phyloP scores from a whole-genome alignment of 1,140 invertebrate species.

The Rhagoletis zephyria region DNA sequence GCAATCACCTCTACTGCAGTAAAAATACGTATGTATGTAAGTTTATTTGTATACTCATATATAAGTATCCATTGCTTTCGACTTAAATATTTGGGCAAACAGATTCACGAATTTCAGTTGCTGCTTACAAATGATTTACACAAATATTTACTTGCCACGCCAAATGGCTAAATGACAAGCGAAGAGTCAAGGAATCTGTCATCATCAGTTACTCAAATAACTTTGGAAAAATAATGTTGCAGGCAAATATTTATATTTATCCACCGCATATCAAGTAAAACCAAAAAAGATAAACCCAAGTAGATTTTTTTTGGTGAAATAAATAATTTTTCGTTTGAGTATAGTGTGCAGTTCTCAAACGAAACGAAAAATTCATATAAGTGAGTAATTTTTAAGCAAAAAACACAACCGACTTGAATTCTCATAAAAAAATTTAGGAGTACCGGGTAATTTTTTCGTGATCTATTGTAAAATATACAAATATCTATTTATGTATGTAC shows the following conservation, averaged over 20 bases:
- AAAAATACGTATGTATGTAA: neutral
- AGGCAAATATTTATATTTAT: neutral
- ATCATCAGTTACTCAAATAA: slow-evolving; percentile 1
- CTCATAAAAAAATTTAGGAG: too few relatives aligned
- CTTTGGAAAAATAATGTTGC: neutral
- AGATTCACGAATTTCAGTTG: neutral
- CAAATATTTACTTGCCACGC: slow-evolving; percentile 24
- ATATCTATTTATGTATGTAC: too few relatives aligned
- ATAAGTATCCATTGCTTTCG: neutral
- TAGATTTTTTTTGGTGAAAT: neutral
- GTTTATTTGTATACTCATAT: neutral
- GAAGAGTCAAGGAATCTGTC: neutral
- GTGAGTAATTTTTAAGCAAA: too few relatives aligned
- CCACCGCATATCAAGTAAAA: too few relatives aligned
- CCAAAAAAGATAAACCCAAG: neutral
- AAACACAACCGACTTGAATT: too few relatives aligned
- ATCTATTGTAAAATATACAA: too few relatives aligned
- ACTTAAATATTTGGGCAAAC: neutral
- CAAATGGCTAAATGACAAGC: neutral
- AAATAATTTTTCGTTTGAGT: too few relatives aligned
- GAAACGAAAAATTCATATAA: too few relatives aligned
- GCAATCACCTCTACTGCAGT: neutral
- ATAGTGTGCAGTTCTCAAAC: too few relatives aligned
- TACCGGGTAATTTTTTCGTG: too few relatives aligned
- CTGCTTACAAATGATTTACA: slow-evolving; percentile 23